Percentiles rank a stretch among this genome's conserved stretches.
phyloP scores from a whole-genome alignment of 2,797 vertebrate genomes.

The Pteropus rufus region DNA sequence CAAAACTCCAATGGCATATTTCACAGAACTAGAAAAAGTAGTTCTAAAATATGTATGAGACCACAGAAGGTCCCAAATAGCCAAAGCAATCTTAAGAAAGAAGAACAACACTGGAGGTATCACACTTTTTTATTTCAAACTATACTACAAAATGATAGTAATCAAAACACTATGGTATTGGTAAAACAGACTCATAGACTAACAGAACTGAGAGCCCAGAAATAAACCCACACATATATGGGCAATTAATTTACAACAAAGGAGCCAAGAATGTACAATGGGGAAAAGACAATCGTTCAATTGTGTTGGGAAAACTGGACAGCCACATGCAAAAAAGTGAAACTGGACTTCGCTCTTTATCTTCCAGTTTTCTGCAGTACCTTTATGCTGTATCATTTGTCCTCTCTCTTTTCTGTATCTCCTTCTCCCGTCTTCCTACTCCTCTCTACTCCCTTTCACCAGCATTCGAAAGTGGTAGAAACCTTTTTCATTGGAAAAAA shows the following conservation, averaged over 20 bases:
- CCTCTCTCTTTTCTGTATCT: background rate
- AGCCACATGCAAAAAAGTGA: background rate
- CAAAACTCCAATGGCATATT: too few relatives aligned
- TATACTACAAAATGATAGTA: background rate
- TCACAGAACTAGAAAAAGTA: too few relatives aligned
- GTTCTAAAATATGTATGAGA: too few relatives aligned
- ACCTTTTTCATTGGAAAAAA: background rate
- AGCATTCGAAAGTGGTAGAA: background rate
- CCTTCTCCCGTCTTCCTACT: background rate
- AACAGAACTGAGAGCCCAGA: background rate
- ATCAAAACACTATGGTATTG: background rate
- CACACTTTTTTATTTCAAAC: background rate
- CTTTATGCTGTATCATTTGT: background rate
- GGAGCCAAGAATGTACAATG: background rate
- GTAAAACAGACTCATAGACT: background rate
- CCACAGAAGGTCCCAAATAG: too few relatives aligned
- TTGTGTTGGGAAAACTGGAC: background rate
- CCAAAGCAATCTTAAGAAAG: background rate
- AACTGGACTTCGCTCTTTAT: background rate
- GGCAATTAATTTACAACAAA: background rate
- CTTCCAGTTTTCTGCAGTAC: background rate
- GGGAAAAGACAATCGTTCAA: background rate
- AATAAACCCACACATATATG: background rate
- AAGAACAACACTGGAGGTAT: background rate
- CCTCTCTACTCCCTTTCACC: background rate